These are phyloP conservation scores for Dryomyza anilis DNA, from an alignment of 2,888 invertebrate species.

Conservation along the genomic window DNA sequence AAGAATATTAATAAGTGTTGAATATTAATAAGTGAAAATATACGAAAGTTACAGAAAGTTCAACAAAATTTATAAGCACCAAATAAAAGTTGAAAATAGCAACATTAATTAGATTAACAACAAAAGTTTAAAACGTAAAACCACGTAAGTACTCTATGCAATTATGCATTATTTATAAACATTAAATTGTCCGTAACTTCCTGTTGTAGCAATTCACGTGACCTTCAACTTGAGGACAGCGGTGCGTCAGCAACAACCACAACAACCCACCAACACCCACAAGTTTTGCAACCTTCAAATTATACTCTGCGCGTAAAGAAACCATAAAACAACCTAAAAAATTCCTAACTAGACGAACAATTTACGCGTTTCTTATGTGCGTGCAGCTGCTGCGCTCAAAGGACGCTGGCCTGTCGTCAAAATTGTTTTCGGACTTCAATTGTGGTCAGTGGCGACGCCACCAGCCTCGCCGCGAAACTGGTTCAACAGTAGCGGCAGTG, in stretches of 20 bases:
- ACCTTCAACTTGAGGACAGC: conserved; percentile 13
- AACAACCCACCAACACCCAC: neutral
- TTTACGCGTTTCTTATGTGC: conserved; percentile 8
- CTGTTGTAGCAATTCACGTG: too few relatives aligned
- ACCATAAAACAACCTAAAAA: conserved; percentile 2
- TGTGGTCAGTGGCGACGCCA: conserved; percentile 35
- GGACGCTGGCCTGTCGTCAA: conserved; percentile 24
- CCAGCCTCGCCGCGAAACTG: conserved; percentile 32
- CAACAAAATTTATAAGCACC: too few relatives aligned
- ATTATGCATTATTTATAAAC: too few relatives aligned
- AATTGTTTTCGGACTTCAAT: conserved; percentile 36
- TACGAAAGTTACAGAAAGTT: neutral
- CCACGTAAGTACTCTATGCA: neutral
- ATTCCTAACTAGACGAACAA: neutral
- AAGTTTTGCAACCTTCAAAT: too few relatives aligned
- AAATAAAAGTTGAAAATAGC: too few relatives aligned
- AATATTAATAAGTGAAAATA: neutral
- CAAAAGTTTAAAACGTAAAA: neutral
- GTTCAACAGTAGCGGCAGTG: too few relatives aligned
- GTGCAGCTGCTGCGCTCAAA: too few relatives aligned
- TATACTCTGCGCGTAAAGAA: too few relatives aligned
- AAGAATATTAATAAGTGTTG: neutral
- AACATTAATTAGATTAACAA: neutral
- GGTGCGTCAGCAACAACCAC: neutral
- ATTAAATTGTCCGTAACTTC: too few relatives aligned